Percentiles rank a stretch among this genome's conserved stretches.
Evolutionary conservation across 2,113 vertebrate genomes (phyloP).

Genomic region (Xiphophorus maculatus): DNA sequence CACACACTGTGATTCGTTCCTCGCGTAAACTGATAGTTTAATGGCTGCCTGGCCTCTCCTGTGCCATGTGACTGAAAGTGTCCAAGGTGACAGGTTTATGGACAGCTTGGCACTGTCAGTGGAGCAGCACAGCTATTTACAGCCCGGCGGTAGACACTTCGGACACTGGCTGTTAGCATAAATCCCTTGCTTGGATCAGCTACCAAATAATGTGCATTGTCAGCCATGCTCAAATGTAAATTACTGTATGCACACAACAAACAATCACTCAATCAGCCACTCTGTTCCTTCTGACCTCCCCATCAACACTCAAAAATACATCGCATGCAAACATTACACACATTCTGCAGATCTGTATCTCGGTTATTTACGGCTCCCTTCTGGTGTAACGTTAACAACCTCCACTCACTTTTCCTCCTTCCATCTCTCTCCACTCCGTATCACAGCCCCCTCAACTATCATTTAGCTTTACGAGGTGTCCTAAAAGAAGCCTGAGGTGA

Average conservation of each 20-base stretch:
- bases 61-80: constrained; percentile 61
- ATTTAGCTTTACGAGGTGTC: constrained; percentile 80
- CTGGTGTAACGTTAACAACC: constrained; percentile 72
- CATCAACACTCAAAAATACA: constrained; percentile 31
- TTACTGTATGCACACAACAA: constrained; percentile 34
- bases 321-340: constrained; percentile 31
- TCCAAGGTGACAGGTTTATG: constrained; percentile 74
- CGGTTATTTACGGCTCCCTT: constrained; percentile 69
- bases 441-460: constrained; percentile 75
- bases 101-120: constrained; percentile 70
- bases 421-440: constrained; percentile 28
- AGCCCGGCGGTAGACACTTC: constrained; percentile 48
- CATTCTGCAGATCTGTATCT: constrained; percentile 56
- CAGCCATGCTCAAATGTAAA: constrained; percentile 36
- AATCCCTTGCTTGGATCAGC: constrained; percentile 62
- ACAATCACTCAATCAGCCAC: constrained; percentile 38
- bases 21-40: constrained; percentile 71
- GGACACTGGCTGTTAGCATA: constrained; percentile 68
- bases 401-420: constrained; percentile 51
- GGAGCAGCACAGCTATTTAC: constrained; percentile 74
- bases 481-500: constrained; percentile 70
- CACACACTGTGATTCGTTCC: constrained; percentile 20
- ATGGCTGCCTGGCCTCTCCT: constrained; percentile 56
- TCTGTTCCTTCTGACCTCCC: constrained; percentile 58
- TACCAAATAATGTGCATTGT: constrained; percentile 43